Evolutionary conservation across 1,140 invertebrate species (phyloP), one percentile per base, ranked within the genome.

Genomic region (Hylaeus anthracinus): DNA sequence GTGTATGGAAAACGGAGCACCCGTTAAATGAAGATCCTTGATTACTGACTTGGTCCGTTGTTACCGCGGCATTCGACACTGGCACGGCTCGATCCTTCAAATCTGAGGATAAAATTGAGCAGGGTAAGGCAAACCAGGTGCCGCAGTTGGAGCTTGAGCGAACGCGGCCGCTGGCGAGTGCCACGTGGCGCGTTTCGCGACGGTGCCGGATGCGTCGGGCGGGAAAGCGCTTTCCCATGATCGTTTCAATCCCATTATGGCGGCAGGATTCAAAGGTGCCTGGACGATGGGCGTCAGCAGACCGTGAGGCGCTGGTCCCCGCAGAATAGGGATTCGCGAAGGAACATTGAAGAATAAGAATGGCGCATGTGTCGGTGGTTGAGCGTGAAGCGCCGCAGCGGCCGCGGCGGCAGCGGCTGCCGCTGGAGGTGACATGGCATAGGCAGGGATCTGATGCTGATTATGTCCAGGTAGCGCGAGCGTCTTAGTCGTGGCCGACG

Each of bases 221-320:
- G 92, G 90, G 85, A 93, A 91, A n/a, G 92, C 89, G 71, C 84
- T 88, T 69, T 94, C 94, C 94, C 92, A 95, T 80, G 90, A 93
- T 83, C 87, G 91, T 89, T 94, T 95, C 84, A 93, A 73, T 48
- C 94, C 72, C 87, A 94, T 91, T 92, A 96, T n/a, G 92, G 94
- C 73, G 91, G 92, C 85, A 74, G 88, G 90, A 82, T 93, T 93
- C 0, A 93, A 76, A 48, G 89, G 85, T 5, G 92, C 86, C 73
- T 85, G 90, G n/a, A 92, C 88, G 80, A 91, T 88, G 89, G 90
- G 83, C 86, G 93, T 89, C 92, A 94, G 92, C 75, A 93, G 90
- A 72, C 88, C 92, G 79, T 92, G 94, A 79, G 89, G 92, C 76
- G 84, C 87, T 41, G 89, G 94, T 69, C 90, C 90, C 3, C 92